Evolutionary conservation across 2,797 vertebrate species (phyloP).

Genomic region (Argya squamiceps): DNA sequence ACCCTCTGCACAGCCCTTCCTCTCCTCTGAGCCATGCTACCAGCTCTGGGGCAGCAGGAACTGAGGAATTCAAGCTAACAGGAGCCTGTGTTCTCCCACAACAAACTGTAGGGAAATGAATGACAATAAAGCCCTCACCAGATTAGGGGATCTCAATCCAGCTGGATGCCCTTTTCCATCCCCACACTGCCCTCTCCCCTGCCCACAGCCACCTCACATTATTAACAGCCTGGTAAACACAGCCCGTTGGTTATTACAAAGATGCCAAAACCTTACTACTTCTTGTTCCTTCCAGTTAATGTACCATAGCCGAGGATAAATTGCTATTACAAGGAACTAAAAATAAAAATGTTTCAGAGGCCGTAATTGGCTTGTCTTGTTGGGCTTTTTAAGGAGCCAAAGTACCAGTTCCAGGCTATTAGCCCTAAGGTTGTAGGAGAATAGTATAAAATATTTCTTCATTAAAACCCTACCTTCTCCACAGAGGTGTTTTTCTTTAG

Average conservation of each 20-base stretch:
- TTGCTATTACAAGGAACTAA: slow-evolving; percentile 79
- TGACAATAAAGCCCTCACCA: background rate
- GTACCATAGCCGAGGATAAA: slow-evolving; percentile 77
- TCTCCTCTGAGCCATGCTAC: background rate
- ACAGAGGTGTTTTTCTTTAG: slow-evolving; percentile 25
- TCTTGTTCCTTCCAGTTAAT: slow-evolving; percentile 76
- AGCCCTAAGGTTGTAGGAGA: slow-evolving; percentile 71
- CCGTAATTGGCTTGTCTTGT: slow-evolving; percentile 79
- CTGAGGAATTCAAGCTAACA: background rate
- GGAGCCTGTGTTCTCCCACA: background rate
- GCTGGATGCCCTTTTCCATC: background rate
- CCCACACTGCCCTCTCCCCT: background rate
- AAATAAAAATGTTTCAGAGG: slow-evolving; percentile 77
- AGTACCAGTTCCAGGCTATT: slow-evolving; percentile 84
- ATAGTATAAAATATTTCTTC: slow-evolving; percentile 74
- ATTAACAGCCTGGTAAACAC: slow-evolving; percentile 69
- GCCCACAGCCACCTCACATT: background rate
- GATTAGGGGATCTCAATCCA: background rate
- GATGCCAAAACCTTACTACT: slow-evolving; percentile 72
- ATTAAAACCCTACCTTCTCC: slow-evolving; percentile 73
- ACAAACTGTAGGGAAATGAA: background rate
- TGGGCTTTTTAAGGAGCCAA: slow-evolving; percentile 75
- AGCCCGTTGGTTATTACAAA: slow-evolving; percentile 67
- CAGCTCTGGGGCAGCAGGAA: background rate
- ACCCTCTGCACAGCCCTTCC: background rate